These are phyloP conservation scores for Zaprionus davidi DNA, from an alignment of 1,140 invertebrate genomes.

Conservation along the genomic window DNA sequence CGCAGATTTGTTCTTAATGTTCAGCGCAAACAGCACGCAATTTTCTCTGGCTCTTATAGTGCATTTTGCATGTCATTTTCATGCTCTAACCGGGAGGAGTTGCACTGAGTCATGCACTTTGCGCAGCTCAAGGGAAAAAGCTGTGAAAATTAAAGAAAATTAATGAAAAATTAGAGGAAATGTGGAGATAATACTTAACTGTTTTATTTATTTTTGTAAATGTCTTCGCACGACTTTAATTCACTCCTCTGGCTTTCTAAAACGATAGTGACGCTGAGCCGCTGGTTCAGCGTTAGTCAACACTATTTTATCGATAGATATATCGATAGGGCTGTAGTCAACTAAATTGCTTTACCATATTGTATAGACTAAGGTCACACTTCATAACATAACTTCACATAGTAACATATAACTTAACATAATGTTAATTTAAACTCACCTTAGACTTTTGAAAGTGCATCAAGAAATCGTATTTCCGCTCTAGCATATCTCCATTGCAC, in stretches of 20 bases:
- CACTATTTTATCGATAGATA: too few species aligned
- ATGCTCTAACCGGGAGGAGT: not conserved
- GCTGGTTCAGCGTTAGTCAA: too few species aligned
- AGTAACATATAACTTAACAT: too few species aligned
- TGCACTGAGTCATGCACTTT: not conserved
- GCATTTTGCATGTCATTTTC: slow-evolving; percentile 11
- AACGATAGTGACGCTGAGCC: too few species aligned
- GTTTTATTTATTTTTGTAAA: too few species aligned
- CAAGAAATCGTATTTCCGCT: not conserved
- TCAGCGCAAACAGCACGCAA: slow-evolving; percentile 19
- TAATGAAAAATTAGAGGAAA: not conserved
- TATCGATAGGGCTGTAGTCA: too few species aligned
- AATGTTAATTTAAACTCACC: not conserved
- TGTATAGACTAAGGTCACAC: too few species aligned
- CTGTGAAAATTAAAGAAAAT: not conserved
- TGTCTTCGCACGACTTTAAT: too few species aligned
- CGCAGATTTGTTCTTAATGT: not conserved
- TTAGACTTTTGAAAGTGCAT: not conserved
- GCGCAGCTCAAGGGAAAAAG: not conserved
- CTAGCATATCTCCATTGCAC: not conserved
- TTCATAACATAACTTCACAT: too few species aligned
- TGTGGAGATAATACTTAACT: too few species aligned
- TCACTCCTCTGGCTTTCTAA: too few species aligned
- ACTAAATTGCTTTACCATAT: too few species aligned
- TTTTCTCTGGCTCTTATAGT: slow-evolving; percentile 20